Evolutionary conservation across 2,113 vertebrate genomes (phyloP).

Genomic region (Patagioenas fasciata): DNA sequence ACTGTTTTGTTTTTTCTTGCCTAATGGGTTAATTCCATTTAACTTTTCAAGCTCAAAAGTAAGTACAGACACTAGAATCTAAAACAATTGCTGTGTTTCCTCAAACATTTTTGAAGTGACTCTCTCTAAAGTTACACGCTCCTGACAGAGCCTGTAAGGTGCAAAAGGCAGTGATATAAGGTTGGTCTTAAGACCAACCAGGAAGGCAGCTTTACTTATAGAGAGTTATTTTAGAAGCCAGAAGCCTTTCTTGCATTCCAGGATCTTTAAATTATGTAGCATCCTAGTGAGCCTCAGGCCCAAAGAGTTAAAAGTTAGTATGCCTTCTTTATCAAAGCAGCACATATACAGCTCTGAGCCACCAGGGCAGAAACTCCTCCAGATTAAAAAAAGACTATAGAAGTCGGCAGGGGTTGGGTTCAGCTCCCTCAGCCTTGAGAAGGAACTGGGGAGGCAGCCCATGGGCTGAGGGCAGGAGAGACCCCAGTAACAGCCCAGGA

Average conservation of each 20-base stretch:
- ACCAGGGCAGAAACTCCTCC: too few species aligned
- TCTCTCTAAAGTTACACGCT: not conserved
- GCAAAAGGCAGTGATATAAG: not conserved
- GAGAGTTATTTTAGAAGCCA: not conserved
- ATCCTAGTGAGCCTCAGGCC: not conserved
- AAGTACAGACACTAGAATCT: not conserved
- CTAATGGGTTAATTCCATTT: not conserved
- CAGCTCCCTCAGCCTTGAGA: not conserved
- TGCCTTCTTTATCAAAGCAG: not conserved
- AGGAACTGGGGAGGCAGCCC: accelerated
- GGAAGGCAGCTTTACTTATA: not conserved
- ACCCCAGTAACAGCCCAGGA: not conserved
- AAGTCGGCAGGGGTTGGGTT: not conserved
- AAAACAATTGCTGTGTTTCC: not conserved
- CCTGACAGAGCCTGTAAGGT: not conserved
- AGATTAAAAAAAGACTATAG: too few species aligned
- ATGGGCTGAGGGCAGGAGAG: not conserved
- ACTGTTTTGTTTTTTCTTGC: not conserved
- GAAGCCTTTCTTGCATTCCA: not conserved
- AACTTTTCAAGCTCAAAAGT: not conserved
- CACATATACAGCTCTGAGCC: not conserved
- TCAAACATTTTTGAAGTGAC: not conserved
- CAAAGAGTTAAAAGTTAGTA: not conserved
- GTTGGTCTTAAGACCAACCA: not conserved
- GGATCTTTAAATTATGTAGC: not conserved